phyloP scores from a whole-genome alignment of 2,113 vertebrate species.

The Misgurnus mizolepis region DNA sequence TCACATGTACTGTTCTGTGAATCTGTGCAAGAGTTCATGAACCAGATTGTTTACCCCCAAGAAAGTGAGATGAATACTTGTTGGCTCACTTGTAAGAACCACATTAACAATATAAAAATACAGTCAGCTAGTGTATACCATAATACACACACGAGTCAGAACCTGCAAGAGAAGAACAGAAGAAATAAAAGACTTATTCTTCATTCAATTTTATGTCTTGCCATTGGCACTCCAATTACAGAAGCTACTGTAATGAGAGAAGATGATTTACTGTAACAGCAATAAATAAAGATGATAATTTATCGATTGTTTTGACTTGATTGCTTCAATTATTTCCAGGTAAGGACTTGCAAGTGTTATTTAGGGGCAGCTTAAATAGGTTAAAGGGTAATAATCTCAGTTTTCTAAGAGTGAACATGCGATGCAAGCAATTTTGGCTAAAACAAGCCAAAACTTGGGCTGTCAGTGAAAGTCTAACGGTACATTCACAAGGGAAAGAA shows the following conservation, averaged over 20 bases:
- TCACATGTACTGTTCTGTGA: background rate
- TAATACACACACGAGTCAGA: constrained; percentile 31
- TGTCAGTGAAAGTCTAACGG: no score
- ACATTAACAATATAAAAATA: constrained; percentile 49
- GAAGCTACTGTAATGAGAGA: constrained; percentile 26
- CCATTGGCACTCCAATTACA: constrained; percentile 53
- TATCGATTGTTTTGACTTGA: constrained; percentile 22
- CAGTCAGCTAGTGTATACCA: constrained; percentile 28
- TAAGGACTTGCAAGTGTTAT: constrained; percentile 23
- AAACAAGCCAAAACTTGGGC: no score
- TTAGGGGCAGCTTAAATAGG: background rate
- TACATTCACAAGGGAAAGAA: no score
- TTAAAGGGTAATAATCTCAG: constrained; percentile 16
- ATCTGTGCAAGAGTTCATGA: background rate
- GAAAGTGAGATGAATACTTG: background rate
- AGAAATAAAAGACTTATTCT: constrained; percentile 40
- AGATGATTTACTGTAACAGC: constrained; percentile 22
- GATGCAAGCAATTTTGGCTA: no score
- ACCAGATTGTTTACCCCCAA: background rate
- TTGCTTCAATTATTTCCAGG: constrained; percentile 42
- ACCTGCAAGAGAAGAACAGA: constrained; percentile 24
- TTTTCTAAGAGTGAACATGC: background rate
- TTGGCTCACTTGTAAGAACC: background rate
- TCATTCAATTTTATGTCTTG: constrained; percentile 51
- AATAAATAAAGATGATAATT: constrained; percentile 52